Conservation (phyloP, 2,113 vertebrate genomes). For the Rhizomys pruinosus region DNA sequence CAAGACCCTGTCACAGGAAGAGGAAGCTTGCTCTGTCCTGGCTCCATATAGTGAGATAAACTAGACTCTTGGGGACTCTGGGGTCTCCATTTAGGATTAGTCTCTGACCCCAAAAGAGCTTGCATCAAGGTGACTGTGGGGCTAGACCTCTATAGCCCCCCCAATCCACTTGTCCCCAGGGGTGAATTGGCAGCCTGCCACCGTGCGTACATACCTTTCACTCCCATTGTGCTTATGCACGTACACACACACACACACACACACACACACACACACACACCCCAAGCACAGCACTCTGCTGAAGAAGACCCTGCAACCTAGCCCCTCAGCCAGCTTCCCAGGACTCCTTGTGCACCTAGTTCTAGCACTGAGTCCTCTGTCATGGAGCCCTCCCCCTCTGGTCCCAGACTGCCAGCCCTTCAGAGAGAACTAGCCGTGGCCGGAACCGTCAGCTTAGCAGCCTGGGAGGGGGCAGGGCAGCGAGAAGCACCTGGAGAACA, state of each 20-base stretch:
- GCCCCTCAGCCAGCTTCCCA: background rate
- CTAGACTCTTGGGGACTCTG: background rate
- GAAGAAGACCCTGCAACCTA: background rate
- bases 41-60: background rate
- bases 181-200: background rate
- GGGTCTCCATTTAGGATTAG: background rate
- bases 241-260: too few species aligned
- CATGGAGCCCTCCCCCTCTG: background rate
- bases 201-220: too few species aligned
- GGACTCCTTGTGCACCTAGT: slow-evolving; percentile 5
- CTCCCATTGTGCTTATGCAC: background rate
- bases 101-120: background rate
- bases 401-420: slow-evolving; percentile 55
- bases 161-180: background rate
- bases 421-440: slow-evolving; percentile 45
- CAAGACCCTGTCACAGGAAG: background rate
- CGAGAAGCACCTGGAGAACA: slow-evolving; percentile 55
- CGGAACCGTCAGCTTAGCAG: slow-evolving; percentile 74
- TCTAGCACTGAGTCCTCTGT: background rate
- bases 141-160: background rate
- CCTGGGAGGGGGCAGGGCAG: background rate
- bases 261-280: too few species aligned
- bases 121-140: background rate
- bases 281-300: background rate
- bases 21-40: background rate